Evolutionary conservation across 2,113 vertebrate genomes (phyloP), one percentile per base, ranked within the genome.

Genomic region (Microtus richardsoni): DNA sequence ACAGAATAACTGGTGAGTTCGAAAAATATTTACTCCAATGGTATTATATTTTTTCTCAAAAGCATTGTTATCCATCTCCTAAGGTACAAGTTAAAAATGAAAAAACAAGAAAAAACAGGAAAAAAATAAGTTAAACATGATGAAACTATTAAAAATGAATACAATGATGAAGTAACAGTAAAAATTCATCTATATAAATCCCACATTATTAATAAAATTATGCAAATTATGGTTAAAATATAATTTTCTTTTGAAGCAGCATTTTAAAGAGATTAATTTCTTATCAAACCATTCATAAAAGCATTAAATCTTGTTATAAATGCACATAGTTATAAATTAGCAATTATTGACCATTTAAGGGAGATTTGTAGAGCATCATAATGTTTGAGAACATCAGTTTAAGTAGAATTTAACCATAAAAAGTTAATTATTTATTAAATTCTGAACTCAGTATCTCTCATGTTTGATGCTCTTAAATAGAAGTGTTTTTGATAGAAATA

Each of bases 41-140:
- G 99, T 99, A 97, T 99, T 99, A 97, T 99, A 99, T 98, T 99
- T 99, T 98, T 99, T 99, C 98, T 99, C 99, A 98, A 99, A 99
- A 92, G 98, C 89, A 97, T 99, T 98, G 0, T 95, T 97, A 97
- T 99, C 98, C 99, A 99, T 99, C 71, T 98, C 99, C 99, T 99
- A 95, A 82, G 97, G 95, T 41, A 98, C 79, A 98, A 94, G 60
- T 62, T 94, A 96, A 96, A 82, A 75, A 91, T 2, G 30, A 68
- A 70, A 70, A 36, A 36, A 70, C 13, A 52, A 14, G 52, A 52
- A 52, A 52, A 52, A 54, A 54, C 54, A 54, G 5, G 54, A 58
- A 19, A 58, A 58, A 71, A 71, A 98, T 79, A 98, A 95, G 52
- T 58, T 93, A 96, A 96, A 82, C 71, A 91, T 14, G 7, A 62